Evolutionary conservation across 2,888 invertebrate species (phyloP), one percentile per base, ranked within the genome.

Genomic region (Colostygia pectinataria): DNA sequence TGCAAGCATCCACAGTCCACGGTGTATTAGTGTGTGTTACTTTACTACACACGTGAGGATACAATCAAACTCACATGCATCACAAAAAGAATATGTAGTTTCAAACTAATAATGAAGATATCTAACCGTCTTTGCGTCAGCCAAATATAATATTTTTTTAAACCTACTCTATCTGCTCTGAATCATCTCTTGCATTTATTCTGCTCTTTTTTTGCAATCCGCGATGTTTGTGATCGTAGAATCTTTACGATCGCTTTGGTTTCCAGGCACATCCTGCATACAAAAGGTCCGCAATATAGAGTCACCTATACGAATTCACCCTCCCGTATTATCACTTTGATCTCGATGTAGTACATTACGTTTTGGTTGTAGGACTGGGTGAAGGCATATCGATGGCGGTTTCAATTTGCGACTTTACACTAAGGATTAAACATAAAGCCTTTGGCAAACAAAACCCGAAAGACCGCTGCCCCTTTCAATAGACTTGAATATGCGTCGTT

Each of bases 311-410:
- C 84, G 80, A 83, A 83, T 82, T 82, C 82, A 77, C 87, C 87
- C 86, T 79, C 77, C 70, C 65, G 73, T 77, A 80, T 83, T 83
- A 83, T 83, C 76, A 76, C 88, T 88, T 88, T 88, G 88, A 88
- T 87, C 82, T 87, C 47, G 47, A 40, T 75, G 36, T 50, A 66
- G 69, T n/a, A n/a, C 66, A 70, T 61, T 63, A 68, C 84, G 86
- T 86, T 88, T 84, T 81, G 86, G 83, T 81, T 80, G 75, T 66
- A 59, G 68, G 65, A 67, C 61, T 55, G 53, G 52, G 63, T 50
- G 54, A 65, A n/a, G n/a, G n/a, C 33, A 40, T 71, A 78, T 83
- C 82, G 80, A 80, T 80, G 80, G 67, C 58, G 72, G 68, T 70
- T 77, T 74, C 79, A 75, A 82, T 83, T 80, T 70, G 71, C 78